Base-by-base conservation (phyloP, 2,888 invertebrate genomes). In the Lacanobia oleracea region DNA sequence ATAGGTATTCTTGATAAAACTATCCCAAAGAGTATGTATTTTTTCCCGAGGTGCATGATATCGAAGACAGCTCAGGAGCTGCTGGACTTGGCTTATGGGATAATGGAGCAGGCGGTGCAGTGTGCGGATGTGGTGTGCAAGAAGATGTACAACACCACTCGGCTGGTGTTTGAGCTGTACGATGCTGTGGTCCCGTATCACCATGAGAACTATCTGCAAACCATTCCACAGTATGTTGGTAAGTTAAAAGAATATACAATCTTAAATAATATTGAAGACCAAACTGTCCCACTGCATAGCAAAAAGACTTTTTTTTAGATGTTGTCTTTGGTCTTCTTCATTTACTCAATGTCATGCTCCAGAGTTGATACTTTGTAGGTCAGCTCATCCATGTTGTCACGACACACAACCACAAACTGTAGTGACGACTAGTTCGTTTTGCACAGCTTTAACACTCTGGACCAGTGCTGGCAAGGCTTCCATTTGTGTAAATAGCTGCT, bases 191-290 rank as follows among this genome's bases (percentile, higher is more conserved):
- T 98, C 37, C 98, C 98, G 1, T 97, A 97, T 82, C 97, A 98
- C 88, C 99, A 99, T 93, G 97, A 97, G 88, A 97, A 97, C 87
- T 97, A 97, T 83, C 95, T 99, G 72, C 97, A 98, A 88, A 98
- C 97, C 1, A 98, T 99, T 88, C 99, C 99, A 4, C 98, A 99
- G 88, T 98, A 98, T 94, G 97, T 98, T 84, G 98, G 98, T 98
- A 89, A 95, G 96, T 64, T 37, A 9, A 27, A 18, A 6, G 2
- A 48, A 12, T n/a, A 12, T 2, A 27, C 7, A 18, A 45, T 37
- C 0, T 45, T 16, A n/a, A 23, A 21, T 5, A 33, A 9, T 6
- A 2, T 45, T 60, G 0, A 18, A 45, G 5, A 40, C 23, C 9
- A 7, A 1, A 16, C 2, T 4, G 59, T 33, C 8, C 2, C 6